phyloP scores from a whole-genome alignment of 2,888 invertebrate genomes.

The Kuschelorhynchus macadamiae region DNA sequence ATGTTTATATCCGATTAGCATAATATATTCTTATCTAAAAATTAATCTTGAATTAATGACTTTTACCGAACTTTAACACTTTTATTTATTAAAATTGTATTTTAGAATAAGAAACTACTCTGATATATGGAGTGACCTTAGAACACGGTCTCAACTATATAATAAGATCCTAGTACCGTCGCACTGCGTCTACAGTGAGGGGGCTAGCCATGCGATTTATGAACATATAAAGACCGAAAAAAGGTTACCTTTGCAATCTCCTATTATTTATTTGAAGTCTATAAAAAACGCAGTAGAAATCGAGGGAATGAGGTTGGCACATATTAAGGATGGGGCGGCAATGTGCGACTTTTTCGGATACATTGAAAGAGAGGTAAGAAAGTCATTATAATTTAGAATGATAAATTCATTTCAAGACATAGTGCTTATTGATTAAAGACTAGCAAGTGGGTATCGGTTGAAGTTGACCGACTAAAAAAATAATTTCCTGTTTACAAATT shows the following conservation, averaged over 20 bases:
- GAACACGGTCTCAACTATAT: conserved; percentile 76
- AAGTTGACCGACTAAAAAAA: no score
- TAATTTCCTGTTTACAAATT: no score
- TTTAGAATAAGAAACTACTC: conserved; percentile 79
- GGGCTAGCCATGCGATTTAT: conserved; percentile 81
- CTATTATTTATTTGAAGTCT: conserved; percentile 88
- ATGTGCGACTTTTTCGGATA: conserved; percentile 88
- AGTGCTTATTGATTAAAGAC: no score
- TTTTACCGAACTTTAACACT: no score
- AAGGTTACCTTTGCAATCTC: conserved; percentile 77
- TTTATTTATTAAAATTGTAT: conserved; percentile 41
- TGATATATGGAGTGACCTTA: conserved; percentile 79
- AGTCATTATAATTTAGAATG: no score
- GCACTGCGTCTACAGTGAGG: conserved; percentile 78
- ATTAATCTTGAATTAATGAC: no score
- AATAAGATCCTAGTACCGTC: conserved; percentile 78
- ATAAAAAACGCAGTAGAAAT: conserved; percentile 87
- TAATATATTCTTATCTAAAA: no score
- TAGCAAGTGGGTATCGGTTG: no score
- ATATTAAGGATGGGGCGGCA: conserved; percentile 90
- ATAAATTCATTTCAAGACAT: no score
- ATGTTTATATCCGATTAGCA: no score
- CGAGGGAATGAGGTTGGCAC: conserved; percentile 86
- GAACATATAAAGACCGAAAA: conserved; percentile 74
- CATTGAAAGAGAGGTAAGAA: conserved; percentile 78